Conservation (phyloP, 1,140 invertebrate genomes). For the Araneus ventricosus region DNA sequence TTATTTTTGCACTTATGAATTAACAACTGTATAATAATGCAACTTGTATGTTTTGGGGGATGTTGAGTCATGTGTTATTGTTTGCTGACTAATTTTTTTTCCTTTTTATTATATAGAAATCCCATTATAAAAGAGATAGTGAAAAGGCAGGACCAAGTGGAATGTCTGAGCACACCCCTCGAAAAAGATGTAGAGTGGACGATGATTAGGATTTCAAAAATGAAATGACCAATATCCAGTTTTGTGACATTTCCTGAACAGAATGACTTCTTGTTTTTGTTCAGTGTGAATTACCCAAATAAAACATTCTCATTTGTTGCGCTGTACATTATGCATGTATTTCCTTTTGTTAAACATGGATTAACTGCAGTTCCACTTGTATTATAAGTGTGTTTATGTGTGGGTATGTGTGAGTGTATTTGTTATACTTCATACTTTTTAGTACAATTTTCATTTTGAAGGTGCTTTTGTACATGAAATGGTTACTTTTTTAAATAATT, state of each 20-base stretch:
- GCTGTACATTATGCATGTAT: neutral
- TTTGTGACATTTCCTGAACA: neutral
- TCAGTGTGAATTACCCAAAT: neutral
- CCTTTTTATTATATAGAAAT: constrained; percentile 1
- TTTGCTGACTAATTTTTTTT: neutral
- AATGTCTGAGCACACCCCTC: neutral
- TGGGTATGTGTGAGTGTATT: neutral
- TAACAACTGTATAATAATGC: no score
- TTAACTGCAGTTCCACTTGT: neutral
- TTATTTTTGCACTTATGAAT: no score
- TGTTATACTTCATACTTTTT: neutral
- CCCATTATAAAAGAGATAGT: neutral
- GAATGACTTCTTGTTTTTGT: neutral
- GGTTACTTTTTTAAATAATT: neutral
- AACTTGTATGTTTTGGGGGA: no score
- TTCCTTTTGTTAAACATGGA: neutral
- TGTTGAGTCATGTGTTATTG: neutral
- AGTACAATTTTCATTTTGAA: neutral
- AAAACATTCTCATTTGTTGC: neutral
- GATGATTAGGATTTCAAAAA: neutral
- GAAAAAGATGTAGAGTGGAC: constrained; percentile 13
- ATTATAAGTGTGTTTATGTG: neutral
- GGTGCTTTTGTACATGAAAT: neutral
- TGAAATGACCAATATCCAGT: neutral
- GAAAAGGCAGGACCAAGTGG: constrained; percentile 46